Conservation (phyloP, 2,113 vertebrate genomes). For the Microcebus tavaratra region DNA sequence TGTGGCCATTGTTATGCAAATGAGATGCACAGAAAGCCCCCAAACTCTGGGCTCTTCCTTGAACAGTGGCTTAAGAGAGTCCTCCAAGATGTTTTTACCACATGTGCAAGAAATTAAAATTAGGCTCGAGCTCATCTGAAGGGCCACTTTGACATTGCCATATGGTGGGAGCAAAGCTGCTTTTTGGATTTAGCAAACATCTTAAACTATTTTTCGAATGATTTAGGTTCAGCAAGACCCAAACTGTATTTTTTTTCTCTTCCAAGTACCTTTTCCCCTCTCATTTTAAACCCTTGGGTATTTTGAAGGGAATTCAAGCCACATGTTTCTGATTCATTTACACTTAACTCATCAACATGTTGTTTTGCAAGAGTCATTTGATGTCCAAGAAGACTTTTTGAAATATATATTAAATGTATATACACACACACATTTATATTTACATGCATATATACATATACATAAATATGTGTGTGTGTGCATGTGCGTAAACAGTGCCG, state of each 20-base stretch:
- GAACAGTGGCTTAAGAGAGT: constrained; percentile 76
- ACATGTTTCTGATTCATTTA: constrained; percentile 79
- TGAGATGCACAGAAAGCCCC: neutral
- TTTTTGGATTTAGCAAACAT: constrained; percentile 73
- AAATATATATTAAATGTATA: constrained; percentile 48
- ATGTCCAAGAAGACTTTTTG: constrained; percentile 51
- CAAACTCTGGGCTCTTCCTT: neutral
- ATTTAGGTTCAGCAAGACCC: constrained; percentile 77
- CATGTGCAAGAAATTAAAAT: constrained; percentile 82
- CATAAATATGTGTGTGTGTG: neutral
- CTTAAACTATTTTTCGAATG: constrained; percentile 78
- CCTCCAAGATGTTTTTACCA: constrained; percentile 68
- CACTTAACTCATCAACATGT: constrained; percentile 76
- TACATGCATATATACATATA: neutral
- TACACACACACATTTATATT: neutral
- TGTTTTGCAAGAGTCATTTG: constrained; percentile 71
- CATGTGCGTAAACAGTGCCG: neutral
- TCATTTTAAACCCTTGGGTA: constrained; percentile 67
- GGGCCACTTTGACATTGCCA: constrained; percentile 69
- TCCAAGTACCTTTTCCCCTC: constrained; percentile 62
- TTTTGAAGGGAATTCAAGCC: constrained; percentile 73
- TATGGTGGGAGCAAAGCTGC: constrained; percentile 65
- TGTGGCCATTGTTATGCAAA: constrained; percentile 62
- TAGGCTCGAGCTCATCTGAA: constrained; percentile 71
- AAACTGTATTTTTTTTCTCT: constrained; percentile 19